These are phyloP conservation scores for Xiphias gladius DNA, from an alignment of 2,113 vertebrate species.

Conservation along the genomic window DNA sequence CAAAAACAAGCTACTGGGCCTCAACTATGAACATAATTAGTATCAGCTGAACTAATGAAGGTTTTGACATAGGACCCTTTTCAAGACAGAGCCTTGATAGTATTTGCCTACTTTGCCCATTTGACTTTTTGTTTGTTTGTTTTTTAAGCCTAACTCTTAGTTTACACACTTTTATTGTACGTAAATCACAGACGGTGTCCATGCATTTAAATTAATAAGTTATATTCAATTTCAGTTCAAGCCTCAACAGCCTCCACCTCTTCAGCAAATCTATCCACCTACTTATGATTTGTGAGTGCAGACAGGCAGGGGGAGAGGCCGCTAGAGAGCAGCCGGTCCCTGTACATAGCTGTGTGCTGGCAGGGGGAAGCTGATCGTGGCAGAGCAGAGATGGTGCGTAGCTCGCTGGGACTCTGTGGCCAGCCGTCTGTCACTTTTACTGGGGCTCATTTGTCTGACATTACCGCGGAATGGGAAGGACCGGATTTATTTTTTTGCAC, in stretches of 20 bases:
- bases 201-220: no score
- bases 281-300: background rate
- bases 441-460: constrained; percentile 18
- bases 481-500: background rate
- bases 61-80: no score
- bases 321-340: constrained; percentile 25
- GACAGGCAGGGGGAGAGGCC: constrained; percentile 68
- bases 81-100: no score
- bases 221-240: no score
- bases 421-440: constrained; percentile 65
- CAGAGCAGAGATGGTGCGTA: constrained; percentile 70
- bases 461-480: constrained; percentile 38
- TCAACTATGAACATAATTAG: background rate
- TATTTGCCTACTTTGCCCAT: no score
- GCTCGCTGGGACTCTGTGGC: constrained; percentile 62
- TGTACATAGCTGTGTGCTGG: constrained; percentile 35
- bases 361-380: constrained; percentile 56
- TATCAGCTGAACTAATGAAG: background rate
- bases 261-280: background rate
- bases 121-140: no score
- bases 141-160: background rate
- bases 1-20: background rate
- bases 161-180: background rate
- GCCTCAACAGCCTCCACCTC: background rate
- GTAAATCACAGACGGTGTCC: background rate